Conservation (phyloP, 2,888 invertebrate genomes). For the Scaptomyza flava region DNA sequence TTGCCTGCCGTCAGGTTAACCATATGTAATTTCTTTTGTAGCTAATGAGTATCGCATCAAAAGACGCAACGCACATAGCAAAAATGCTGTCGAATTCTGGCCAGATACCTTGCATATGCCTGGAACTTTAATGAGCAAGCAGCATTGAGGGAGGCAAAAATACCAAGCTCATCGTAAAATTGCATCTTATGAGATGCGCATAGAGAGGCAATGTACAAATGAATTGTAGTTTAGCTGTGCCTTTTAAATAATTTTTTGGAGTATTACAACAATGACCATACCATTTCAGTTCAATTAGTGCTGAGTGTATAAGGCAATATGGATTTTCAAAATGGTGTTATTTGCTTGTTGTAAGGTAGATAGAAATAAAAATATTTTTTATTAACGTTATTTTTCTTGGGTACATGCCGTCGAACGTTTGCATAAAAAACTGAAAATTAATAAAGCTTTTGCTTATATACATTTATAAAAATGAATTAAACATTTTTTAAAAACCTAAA, state of each 20-base stretch:
- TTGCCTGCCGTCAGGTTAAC: constrained; percentile 28
- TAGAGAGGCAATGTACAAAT: not conserved
- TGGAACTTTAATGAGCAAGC: constrained; percentile 44
- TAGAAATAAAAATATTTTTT: no score
- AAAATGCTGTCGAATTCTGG: constrained; percentile 21
- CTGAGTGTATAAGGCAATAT: no score
- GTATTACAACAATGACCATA: not conserved
- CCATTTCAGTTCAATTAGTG: not conserved
- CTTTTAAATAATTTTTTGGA: not conserved
- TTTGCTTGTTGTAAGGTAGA: no score
- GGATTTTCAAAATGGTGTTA: no score
- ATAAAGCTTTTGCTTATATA: no score
- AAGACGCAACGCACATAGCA: constrained; percentile 5
- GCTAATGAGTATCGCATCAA: constrained; percentile 40
- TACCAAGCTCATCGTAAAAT: not conserved
- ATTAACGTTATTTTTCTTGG: no score
- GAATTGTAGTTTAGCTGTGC: not conserved
- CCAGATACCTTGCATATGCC: constrained; percentile 18
- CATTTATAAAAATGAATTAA: no score
- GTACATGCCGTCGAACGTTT: no score
- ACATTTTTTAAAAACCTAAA: no score
- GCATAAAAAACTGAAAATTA: no score
- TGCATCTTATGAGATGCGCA: constrained; percentile 7
- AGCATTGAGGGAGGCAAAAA: constrained; percentile 3
- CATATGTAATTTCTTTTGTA: constrained; percentile 27